phyloP scores from a whole-genome alignment of 1,140 invertebrate genomes.

The Zaprionus vittiger region DNA sequence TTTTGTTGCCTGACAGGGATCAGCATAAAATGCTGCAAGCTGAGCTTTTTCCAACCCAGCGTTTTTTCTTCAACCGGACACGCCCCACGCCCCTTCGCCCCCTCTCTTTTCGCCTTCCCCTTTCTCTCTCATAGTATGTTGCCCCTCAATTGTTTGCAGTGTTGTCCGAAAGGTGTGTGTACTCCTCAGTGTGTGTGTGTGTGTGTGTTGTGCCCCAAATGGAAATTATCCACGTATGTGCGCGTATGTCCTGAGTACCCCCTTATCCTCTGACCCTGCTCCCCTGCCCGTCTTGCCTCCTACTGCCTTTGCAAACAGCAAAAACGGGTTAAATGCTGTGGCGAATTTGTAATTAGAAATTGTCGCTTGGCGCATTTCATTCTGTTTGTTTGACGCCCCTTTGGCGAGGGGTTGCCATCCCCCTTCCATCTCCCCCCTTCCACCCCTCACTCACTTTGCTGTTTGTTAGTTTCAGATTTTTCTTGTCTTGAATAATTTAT shows the following conservation, averaged over 20 bases:
- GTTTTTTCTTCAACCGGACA: constrained; percentile 8
- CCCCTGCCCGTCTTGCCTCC: neutral
- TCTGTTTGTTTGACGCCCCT: constrained; percentile 67
- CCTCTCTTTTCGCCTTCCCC: neutral
- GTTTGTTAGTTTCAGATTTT: constrained; percentile 57
- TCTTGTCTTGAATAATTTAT: constrained; percentile 67
- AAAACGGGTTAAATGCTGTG: constrained; percentile 83
- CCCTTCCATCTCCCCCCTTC: no score
- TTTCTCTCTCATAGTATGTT: neutral
- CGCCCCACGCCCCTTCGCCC: neutral
- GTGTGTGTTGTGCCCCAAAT: constrained; percentile 51
- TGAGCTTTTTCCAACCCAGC: constrained; percentile 68
- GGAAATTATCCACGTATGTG: constrained; percentile 69
- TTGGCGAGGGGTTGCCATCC: neutral
- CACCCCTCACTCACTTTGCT: neutral
- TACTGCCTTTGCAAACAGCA: constrained; percentile 49
- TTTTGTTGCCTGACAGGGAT: constrained; percentile 84
- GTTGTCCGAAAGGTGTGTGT: constrained; percentile 66
- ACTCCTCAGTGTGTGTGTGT: constrained; percentile 29
- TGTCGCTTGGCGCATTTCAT: constrained; percentile 78
- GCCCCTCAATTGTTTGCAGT: constrained; percentile 50
- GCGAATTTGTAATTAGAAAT: constrained; percentile 84
- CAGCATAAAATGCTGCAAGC: constrained; percentile 84
- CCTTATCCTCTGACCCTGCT: neutral
- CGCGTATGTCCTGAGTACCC: constrained; percentile 41